Conservation (phyloP, 2,797 vertebrate species). For the Semotilus atromaculatus region DNA sequence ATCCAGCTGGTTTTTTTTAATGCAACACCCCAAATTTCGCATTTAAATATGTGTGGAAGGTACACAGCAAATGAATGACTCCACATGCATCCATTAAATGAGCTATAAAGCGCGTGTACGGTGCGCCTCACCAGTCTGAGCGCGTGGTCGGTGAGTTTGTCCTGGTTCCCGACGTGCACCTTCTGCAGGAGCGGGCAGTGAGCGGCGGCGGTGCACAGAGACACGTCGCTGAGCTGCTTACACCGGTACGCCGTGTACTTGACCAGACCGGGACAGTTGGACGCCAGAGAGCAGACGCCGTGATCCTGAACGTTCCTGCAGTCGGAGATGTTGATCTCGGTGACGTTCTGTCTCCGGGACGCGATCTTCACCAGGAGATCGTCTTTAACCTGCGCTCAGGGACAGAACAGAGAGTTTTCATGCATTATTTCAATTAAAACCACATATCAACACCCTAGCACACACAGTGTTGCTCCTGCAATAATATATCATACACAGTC, state of each 20-base stretch:
- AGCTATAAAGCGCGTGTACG: neutral
- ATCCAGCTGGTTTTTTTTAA: neutral
- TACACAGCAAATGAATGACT: too few relatives aligned
- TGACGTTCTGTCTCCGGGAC: constrained; percentile 94
- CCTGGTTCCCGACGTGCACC: constrained; percentile 98
- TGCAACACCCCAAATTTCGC: neutral
- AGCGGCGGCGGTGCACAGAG: constrained; percentile 87
- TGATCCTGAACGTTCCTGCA: constrained; percentile 93
- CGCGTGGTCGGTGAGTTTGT: constrained; percentile 92
- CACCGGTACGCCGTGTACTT: constrained; percentile 96
- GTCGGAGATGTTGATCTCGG: constrained; percentile 97
- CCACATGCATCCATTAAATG: neutral
- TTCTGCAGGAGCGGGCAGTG: constrained; percentile 95
- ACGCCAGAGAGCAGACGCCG: constrained; percentile 89
- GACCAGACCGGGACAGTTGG: constrained; percentile 90
- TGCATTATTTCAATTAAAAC: too few relatives aligned
- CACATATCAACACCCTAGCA: too few relatives aligned
- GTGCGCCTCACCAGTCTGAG: constrained; percentile 86
- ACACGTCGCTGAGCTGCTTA: constrained; percentile 94
- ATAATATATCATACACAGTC: too few relatives aligned
- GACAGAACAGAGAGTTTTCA: neutral
- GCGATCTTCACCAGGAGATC: constrained; percentile 94
- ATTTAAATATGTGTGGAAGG: neutral
- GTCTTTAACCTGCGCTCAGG: constrained; percentile 86
- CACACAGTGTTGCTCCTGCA: too few relatives aligned